Evolutionary conservation across 53 echinoderm and acorn worm genomes (phyloP).

Genomic region (Arbacia lixula): DNA sequence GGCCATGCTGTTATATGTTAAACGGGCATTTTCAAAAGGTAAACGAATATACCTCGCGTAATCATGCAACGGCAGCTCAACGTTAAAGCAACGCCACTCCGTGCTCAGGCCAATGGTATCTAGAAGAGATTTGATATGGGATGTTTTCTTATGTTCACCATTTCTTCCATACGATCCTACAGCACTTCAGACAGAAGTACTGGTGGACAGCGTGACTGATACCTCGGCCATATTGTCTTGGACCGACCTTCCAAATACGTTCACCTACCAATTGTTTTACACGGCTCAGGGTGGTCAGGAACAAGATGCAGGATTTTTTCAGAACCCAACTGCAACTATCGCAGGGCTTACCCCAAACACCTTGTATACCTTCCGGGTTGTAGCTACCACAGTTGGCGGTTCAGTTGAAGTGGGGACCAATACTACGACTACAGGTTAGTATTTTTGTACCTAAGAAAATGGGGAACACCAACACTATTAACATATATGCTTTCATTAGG

Average conservation of each 20-base stretch:
- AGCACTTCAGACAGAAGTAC: neutral
- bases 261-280: neutral
- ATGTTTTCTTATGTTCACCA: neutral
- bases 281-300: too few relatives aligned
- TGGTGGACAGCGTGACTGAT: neutral
- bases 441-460: too few relatives aligned
- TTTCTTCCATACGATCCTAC: neutral
- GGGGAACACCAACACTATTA: too few relatives aligned
- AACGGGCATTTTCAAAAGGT: too few relatives aligned
- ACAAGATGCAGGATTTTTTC: too few relatives aligned
- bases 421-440: neutral
- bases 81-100: neutral
- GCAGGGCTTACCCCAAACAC: too few relatives aligned
- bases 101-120: too few relatives aligned
- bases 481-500: too few relatives aligned
- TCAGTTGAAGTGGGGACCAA: neutral
- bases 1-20: too few relatives aligned
- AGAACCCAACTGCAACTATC: too few relatives aligned
- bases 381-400: neutral
- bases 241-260: neutral
- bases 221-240: neutral
- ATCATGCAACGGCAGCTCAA: too few relatives aligned
- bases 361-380: neutral
- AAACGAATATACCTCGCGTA: too few relatives aligned
- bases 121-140: neutral